Conservation (phyloP, 2,113 vertebrate species). For the Apodemus speciosus region DNA sequence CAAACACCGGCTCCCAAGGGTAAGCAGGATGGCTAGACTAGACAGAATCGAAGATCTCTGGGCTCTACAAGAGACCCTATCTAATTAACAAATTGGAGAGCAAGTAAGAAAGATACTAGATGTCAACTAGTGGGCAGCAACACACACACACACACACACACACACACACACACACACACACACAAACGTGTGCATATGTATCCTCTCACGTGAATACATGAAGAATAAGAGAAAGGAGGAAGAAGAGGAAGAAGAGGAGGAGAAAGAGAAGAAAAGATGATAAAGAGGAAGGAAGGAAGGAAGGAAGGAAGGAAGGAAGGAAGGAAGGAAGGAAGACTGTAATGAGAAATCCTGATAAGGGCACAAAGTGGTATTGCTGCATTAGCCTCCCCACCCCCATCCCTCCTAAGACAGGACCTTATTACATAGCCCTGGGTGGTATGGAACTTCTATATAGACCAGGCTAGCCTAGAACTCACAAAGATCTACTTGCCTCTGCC, state of each 20-base stretch:
- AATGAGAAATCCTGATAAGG: background rate
- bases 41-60: background rate
- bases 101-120: background rate
- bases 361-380: background rate
- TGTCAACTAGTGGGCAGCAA: background rate
- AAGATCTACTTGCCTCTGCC: background rate
- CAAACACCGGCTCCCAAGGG: background rate
- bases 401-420: background rate
- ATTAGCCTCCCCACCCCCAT: background rate
- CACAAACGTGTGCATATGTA: background rate
- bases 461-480: background rate
- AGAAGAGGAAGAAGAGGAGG: background rate
- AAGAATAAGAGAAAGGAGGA: background rate
- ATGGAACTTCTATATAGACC: background rate
- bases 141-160: background rate
- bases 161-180: background rate
- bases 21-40: background rate
- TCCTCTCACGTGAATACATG: background rate
- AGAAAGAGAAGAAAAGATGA: background rate
- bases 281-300: background rate
- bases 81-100: background rate
- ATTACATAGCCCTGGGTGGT: background rate
- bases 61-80: background rate
- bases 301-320: too few species aligned
- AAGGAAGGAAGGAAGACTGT: accelerated